Percentiles rank a stretch among this genome's conserved stretches.
Evolutionary conservation across 1,140 invertebrate genomes (phyloP).

Genomic region (Sminthurinus signatus): DNA sequence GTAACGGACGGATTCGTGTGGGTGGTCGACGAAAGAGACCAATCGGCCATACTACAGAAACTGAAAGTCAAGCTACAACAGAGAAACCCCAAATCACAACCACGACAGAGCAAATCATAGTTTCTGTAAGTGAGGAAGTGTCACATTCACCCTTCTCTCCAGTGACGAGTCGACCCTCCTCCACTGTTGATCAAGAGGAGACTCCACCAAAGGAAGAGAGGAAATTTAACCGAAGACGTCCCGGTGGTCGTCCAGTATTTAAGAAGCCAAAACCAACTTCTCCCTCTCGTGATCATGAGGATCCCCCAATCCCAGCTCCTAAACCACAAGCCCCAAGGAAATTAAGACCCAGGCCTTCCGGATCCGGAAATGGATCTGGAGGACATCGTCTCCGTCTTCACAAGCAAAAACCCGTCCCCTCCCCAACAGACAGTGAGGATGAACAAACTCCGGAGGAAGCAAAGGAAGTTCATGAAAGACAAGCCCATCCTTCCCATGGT

Average conservation of each 20-base stretch:
- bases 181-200: not conserved
- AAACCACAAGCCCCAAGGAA: constrained; percentile 1
- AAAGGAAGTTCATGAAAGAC: not conserved
- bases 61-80: too few relatives aligned
- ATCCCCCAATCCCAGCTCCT: not conserved
- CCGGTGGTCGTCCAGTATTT: not conserved
- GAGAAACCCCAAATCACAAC: not conserved
- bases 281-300: not conserved
- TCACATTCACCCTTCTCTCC: too few relatives aligned
- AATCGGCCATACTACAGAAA: not conserved
- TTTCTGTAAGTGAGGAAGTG: too few relatives aligned
- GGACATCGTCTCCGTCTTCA: not conserved
- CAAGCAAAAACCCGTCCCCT: not conserved
- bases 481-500: not conserved
- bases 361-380: too few relatives aligned
- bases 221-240: not conserved
- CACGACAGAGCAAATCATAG: not conserved
- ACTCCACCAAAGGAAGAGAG: not conserved
- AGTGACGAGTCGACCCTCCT: too few relatives aligned
- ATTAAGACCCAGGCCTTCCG: not conserved
- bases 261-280: constrained; percentile 9
- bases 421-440: not conserved
- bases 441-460: constrained; percentile 2
- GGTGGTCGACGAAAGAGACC: not conserved
- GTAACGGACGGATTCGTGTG: too few relatives aligned